These are phyloP conservation scores for Geococcyx californianus DNA, from an alignment of 2,113 vertebrate species.

Conservation along the genomic window DNA sequence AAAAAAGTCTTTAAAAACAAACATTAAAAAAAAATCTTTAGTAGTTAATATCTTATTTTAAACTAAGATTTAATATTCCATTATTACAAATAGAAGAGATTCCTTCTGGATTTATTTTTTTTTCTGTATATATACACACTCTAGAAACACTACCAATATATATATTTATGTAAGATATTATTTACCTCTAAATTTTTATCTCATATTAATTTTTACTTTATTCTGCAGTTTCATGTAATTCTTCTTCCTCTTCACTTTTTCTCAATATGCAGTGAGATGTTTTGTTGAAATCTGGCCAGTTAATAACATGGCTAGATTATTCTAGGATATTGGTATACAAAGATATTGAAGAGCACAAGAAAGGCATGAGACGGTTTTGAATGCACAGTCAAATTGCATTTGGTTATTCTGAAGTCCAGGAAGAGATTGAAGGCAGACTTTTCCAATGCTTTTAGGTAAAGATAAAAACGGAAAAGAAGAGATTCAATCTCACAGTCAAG, in stretches of 20 bases:
- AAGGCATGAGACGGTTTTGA: neutral
- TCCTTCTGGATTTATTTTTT: neutral
- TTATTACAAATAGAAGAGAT: neutral
- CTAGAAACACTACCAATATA: neutral
- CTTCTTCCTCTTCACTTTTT: neutral
- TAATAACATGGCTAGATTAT: neutral
- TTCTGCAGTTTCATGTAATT: neutral
- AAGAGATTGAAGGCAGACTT: neutral
- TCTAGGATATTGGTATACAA: neutral
- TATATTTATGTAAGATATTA: neutral
- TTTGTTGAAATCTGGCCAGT: neutral
- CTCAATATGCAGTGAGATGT: neutral
- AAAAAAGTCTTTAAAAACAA: neutral
- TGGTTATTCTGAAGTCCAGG: neutral
- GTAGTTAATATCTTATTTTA: neutral
- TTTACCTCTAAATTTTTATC: neutral
- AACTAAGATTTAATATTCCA: neutral
- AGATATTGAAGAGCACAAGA: neutral
- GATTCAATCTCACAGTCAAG: neutral
- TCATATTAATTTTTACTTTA: neutral
- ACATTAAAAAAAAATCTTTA: neutral
- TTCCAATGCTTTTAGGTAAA: neutral
- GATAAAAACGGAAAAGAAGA: neutral
- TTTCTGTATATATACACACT: fast-evolving
- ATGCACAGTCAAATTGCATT: neutral